These are phyloP conservation scores for Arrhamphus sclerolepis DNA, from an alignment of 2,797 vertebrate species.

Conservation along the genomic window DNA sequence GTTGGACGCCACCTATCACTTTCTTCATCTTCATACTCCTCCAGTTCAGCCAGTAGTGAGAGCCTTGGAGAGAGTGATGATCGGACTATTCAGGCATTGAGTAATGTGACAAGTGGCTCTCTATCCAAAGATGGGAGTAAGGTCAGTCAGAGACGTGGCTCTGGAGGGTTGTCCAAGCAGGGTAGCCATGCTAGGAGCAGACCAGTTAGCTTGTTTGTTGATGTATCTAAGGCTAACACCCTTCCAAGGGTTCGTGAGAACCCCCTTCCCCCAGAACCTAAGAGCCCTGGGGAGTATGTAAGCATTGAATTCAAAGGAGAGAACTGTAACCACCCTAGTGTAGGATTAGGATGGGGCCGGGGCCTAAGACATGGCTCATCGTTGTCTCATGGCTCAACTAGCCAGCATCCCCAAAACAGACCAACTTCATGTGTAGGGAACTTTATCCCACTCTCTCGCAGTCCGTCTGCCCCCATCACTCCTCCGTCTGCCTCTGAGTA, in stretches of 20 bases:
- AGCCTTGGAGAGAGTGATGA: constrained; percentile 83
- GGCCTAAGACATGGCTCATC: constrained; percentile 62
- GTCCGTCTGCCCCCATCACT: constrained; percentile 67
- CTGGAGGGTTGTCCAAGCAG: constrained; percentile 65
- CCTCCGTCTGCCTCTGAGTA: constrained; percentile 73
- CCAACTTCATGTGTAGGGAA: constrained; percentile 76
- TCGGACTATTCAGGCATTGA: constrained; percentile 30
- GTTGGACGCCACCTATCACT: constrained; percentile 75
- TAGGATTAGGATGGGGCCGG: constrained; percentile 49
- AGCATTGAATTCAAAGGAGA: constrained; percentile 81
- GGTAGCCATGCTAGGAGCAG: constrained; percentile 65
- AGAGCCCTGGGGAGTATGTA: constrained; percentile 84
- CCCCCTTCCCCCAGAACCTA: constrained; percentile 79
- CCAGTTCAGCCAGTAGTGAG: constrained; percentile 85
- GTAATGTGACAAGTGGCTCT: constrained; percentile 36
- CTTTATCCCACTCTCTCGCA: constrained; percentile 69
- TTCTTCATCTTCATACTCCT: constrained; percentile 83
- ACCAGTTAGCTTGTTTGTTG: constrained; percentile 82
- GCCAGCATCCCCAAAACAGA: constrained; percentile 62
- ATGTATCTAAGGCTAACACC: constrained; percentile 84
- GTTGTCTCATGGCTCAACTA: constrained; percentile 57
- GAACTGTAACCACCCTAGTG: constrained; percentile 34
- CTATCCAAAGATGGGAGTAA: constrained; percentile 64
- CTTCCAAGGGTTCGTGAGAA: constrained; percentile 82
- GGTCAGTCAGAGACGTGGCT: constrained; percentile 60